Evolutionary conservation across 2,113 vertebrate genomes (phyloP).

Genomic region (Ctenodactylus gundi): DNA sequence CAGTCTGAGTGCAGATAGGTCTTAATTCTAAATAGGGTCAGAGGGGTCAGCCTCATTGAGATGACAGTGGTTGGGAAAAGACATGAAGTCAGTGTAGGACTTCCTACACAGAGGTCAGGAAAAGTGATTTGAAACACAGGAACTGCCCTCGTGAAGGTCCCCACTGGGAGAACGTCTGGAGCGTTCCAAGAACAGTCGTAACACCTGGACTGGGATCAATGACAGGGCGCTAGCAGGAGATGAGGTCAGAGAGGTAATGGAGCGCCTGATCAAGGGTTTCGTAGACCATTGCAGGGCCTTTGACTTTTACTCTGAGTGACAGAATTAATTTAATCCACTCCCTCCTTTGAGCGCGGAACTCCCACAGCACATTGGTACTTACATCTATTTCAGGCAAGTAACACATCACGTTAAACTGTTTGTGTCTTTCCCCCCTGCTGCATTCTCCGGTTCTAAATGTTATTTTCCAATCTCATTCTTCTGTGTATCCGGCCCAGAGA

Average conservation of each 20-base stretch:
- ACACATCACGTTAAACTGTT: conserved; percentile 54
- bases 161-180: neutral
- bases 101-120: neutral
- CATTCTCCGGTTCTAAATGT: neutral
- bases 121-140: neutral
- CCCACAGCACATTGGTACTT: neutral
- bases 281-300: neutral
- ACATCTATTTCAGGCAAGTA: conserved; percentile 53
- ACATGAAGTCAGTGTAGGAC: neutral
- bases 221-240: neutral
- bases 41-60: neutral
- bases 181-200: neutral
- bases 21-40: neutral
- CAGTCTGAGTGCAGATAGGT: neutral
- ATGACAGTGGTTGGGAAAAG: neutral
- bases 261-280: neutral
- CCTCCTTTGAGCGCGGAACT: conserved; percentile 21
- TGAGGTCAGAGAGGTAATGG: neutral
- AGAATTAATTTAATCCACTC: conserved; percentile 60
- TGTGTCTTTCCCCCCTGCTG: neutral
- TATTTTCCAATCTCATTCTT: conserved; percentile 52
- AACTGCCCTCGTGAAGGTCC: neutral
- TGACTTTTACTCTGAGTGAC: conserved; percentile 60
- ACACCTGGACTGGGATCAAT: neutral
- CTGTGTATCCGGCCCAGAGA: conserved; percentile 43